These are phyloP conservation scores for Deilephila porcellus DNA, from an alignment of 2,888 invertebrate species.

Conservation along the genomic window DNA sequence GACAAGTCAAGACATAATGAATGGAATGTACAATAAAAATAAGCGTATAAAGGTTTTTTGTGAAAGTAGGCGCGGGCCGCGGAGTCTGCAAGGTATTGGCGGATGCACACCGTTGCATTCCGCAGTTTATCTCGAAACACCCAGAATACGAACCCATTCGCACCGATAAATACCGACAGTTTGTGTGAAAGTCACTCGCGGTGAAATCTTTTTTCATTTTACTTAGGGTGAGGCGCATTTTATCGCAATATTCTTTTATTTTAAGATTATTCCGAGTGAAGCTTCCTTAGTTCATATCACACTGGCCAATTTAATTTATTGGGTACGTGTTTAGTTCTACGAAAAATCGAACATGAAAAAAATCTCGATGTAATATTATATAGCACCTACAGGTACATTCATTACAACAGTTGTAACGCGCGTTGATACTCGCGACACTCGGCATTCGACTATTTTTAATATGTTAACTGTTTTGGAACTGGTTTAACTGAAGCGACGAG, in stretches of 20 bases:
- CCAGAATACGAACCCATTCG: constrained; percentile 20
- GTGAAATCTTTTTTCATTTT: constrained; percentile 18
- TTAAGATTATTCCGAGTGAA: neutral
- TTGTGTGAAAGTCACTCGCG: constrained; percentile 27
- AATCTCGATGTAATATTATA: neutral
- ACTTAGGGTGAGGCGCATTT: neutral
- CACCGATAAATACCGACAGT: constrained; percentile 29
- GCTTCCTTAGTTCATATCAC: neutral
- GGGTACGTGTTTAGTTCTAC: neutral
- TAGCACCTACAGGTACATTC: neutral
- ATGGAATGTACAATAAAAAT: constrained; percentile 5
- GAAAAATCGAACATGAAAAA: neutral
- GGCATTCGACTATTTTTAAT: constrained; percentile 38
- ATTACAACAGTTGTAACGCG: constrained; percentile 8
- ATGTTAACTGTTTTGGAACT: constrained; percentile 43
- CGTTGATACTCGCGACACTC: constrained; percentile 1
- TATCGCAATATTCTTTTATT: neutral
- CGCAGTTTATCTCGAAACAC: constrained; percentile 41
- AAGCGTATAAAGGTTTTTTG: constrained; percentile 25
- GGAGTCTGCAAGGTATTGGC: constrained; percentile 40
- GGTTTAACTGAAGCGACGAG: constrained; percentile 46
- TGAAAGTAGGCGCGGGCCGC: constrained; percentile 26
- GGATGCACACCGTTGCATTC: constrained; percentile 51
- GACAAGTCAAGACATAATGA: neutral
- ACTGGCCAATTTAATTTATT: neutral